phyloP scores from a whole-genome alignment of 2,113 vertebrate species.

The Cynopterus brachyotis region DNA sequence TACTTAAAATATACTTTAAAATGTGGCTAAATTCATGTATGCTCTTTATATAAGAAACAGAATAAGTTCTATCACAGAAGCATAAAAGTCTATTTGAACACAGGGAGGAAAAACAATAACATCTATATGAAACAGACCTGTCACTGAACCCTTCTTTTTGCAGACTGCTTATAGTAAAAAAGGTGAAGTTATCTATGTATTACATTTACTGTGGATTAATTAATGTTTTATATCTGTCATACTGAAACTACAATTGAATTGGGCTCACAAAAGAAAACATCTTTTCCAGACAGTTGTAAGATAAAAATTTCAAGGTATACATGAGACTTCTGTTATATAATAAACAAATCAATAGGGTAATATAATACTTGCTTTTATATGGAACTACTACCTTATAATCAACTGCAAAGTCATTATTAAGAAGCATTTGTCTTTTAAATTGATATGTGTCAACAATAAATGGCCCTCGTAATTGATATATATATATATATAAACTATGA shows the following conservation, averaged over 20 bases:
- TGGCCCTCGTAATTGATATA: neutral
- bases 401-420: neutral
- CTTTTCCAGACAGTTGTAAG: neutral
- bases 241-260: neutral
- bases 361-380: neutral
- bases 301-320: neutral
- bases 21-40: neutral
- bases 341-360: neutral
- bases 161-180: neutral
- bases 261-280: neutral
- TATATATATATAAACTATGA: neutral
- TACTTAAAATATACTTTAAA: conserved; percentile 15
- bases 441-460: neutral
- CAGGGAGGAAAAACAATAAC: neutral
- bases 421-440: neutral
- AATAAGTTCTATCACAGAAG: neutral
- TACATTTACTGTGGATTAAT: neutral
- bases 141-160: neutral
- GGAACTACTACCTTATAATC: neutral
- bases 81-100: neutral
- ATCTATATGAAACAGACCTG: neutral
- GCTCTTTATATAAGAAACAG: neutral
- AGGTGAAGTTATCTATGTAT: neutral
- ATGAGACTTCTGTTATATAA: neutral
- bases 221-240: too few species aligned